Evolutionary conservation across 2,797 vertebrate species (phyloP), one percentile per base, ranked within the genome.

Genomic region (Rhinella marina): DNA sequence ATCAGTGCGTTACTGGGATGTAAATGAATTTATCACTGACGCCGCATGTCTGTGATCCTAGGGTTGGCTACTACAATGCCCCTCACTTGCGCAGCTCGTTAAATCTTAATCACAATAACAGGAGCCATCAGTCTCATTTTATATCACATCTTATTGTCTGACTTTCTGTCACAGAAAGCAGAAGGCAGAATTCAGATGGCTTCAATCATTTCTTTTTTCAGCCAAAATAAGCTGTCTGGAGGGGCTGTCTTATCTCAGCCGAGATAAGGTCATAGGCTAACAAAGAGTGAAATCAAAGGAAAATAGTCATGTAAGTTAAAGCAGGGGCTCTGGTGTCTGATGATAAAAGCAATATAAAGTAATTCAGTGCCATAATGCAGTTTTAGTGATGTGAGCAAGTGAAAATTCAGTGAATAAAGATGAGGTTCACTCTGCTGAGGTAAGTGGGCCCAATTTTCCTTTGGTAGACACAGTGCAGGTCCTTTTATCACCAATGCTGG

Each of bases 161-260:
- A 73, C 52, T 88, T 66, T 76, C 82, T 86, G 87, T 88, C 84
- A 82, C 83, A 77, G 72, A 77, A 81, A 50, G 76, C 75, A 17
- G 52, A 84, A 6, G 56, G 78, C 70, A 73, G 83, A 70, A 85
- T 81, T 52, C 25, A 57, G 27, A 29, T 88, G 84, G 87, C 75
- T 88, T 88, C 87, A 86, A 88, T 88, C 84, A 86, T 52, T 76
- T 72, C 76, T 78, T 62, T 84, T 80, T 50, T 80, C 29, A 11
- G 77, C 78, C 79, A 78, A 88, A 88, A 82, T 82, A 68, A 86
- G 61, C 88, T 86, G 84, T 88, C 79, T 88, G 70, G 66, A 82
- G 64, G 88, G 70, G 73, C 68, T 76, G 84, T n/a, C n/a, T n/a
- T n/a, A 23, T 85, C 17, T 12, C 29, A 77, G 32, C 11, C 76